A percentile compares a stretch with the other conserved stretches of the same genome.
These are phyloP conservation scores for Sterrhoptilus dennistouni DNA, from an alignment of 2,113 vertebrate genomes.

Conservation along the genomic window DNA sequence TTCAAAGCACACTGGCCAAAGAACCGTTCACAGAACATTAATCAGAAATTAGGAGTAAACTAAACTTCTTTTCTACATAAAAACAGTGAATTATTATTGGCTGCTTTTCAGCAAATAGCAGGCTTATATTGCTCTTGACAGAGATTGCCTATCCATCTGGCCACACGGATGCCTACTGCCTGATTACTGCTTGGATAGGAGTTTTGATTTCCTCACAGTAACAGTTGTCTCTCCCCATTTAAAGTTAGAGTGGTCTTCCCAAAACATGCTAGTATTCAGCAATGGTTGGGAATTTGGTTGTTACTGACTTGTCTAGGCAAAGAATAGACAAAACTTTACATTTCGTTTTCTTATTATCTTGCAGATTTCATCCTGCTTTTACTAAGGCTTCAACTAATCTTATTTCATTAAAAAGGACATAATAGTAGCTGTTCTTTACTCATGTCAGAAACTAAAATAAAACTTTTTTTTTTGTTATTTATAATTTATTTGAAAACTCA, in stretches of 20 bases:
- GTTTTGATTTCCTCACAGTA: neutral
- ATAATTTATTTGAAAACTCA: neutral
- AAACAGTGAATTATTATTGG: slow-evolving; percentile 31
- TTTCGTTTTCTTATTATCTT: neutral
- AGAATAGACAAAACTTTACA: neutral
- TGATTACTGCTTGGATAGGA: neutral
- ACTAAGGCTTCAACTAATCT: neutral
- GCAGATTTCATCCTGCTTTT: neutral
- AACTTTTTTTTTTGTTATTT: neutral
- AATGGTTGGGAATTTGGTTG: neutral
- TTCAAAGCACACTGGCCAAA: slow-evolving; percentile 15
- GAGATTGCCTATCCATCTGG: slow-evolving; percentile 46
- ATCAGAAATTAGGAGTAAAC: slow-evolving; percentile 47
- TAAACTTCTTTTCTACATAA: slow-evolving; percentile 1
- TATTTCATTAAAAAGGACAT: neutral
- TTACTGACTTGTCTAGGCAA: neutral
- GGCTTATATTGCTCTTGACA: slow-evolving; percentile 38
- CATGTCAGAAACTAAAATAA: neutral
- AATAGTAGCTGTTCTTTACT: neutral
- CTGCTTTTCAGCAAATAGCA: slow-evolving; percentile 53
- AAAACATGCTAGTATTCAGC: neutral
- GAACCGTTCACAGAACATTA: slow-evolving; percentile 24
- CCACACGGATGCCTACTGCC: neutral
- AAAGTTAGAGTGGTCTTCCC: neutral
- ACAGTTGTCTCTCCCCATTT: neutral